Base-by-base conservation (phyloP, 2,797 vertebrate genomes). In the Stomatorhinus walkeri region DNA sequence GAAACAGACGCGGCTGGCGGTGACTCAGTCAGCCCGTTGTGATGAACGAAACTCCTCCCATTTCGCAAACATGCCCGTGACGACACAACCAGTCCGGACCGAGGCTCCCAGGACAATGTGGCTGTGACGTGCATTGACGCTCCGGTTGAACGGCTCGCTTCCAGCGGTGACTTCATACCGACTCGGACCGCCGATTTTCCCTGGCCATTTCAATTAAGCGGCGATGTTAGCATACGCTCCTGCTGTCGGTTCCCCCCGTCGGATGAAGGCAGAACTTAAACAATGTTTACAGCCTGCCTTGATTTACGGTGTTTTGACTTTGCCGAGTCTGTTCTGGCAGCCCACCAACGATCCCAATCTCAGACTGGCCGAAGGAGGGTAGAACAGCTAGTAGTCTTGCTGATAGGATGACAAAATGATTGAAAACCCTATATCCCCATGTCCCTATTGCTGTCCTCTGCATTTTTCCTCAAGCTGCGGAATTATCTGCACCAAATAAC, bases 281-380 rank as follows among this genome's bases (percentile, higher is more conserved):
- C 76, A 85, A 85, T 49, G 46, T 85, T 49, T 85, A 85, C 48
- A 51, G 24, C 43, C 83, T 49, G 43, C 48, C 43, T 81, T 85
- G 83, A 85, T 85, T 85, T 85, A 51, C 83, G 8, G 83, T 49
- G 83, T 85, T 43, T 83, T 48, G 40, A 83, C 79, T 83, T 24
- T 24, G 40, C 22, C 0, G 40, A 46, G 79, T 48, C 43, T 84
- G 46, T 43, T 22, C 9, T 85, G 83, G 83, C 83, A 24, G 43
- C 14, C 83, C 10, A 51, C 43, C 83, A 49, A 22, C 2, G 83
- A 14, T 28, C 83, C 48, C 48, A 51, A 51, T 24, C 83, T 49
- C 43, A 28, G 43, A 12, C 81, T 46, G n/a, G 9, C 40, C 19
- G 46, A 49, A 4, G 46, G 46, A 8, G 43, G 19, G n/a, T n/a